phyloP scores from a whole-genome alignment of 2,888 invertebrate genomes.

The Philereme vetulata region DNA sequence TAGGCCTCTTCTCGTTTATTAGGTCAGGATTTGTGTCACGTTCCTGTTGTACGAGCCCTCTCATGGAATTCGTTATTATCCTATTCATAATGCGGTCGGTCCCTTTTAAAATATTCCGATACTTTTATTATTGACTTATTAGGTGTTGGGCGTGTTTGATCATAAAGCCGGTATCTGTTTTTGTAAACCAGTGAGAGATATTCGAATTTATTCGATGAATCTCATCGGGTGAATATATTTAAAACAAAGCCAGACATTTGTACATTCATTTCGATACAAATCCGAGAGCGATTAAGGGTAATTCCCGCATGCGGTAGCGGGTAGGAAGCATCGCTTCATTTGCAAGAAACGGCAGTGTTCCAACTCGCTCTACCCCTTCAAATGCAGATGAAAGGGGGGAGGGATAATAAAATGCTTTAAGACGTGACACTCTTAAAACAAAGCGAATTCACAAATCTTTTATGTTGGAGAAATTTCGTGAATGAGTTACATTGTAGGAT shows the following conservation, averaged over 20 bases:
- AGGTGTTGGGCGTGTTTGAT: conserved; percentile 28
- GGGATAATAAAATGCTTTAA: conserved; percentile 72
- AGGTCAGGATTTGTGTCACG: conserved; percentile 67
- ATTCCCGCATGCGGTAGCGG: conserved; percentile 44
- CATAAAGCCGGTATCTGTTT: conserved; percentile 27
- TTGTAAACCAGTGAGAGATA: conserved; percentile 21
- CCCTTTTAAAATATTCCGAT: conserved; percentile 48
- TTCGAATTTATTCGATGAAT: conserved; percentile 16
- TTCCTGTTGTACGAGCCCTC: conserved; percentile 52
- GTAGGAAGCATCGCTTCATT: conserved; percentile 57
- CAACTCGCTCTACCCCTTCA: conserved; percentile 40
- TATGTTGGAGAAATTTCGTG: conserved; percentile 47
- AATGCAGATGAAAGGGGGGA: conserved; percentile 37
- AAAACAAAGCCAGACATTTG: conserved; percentile 26
- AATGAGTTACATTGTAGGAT: conserved; percentile 35
- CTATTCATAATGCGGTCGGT: conserved; percentile 51
- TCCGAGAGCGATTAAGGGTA: conserved; percentile 37
- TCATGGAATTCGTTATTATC: conserved; percentile 62
- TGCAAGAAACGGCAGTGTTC: conserved; percentile 57
- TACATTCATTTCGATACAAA: conserved; percentile 29
- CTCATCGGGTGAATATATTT: conserved; percentile 15
- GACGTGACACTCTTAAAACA: conserved; percentile 71
- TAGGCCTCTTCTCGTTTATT: conserved; percentile 56
- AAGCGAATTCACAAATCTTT: conserved; percentile 62
- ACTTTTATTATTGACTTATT: conserved; percentile 49